phyloP scores from a whole-genome alignment of 2,888 invertebrate species.

The Rotaria magnacalcarata region DNA sequence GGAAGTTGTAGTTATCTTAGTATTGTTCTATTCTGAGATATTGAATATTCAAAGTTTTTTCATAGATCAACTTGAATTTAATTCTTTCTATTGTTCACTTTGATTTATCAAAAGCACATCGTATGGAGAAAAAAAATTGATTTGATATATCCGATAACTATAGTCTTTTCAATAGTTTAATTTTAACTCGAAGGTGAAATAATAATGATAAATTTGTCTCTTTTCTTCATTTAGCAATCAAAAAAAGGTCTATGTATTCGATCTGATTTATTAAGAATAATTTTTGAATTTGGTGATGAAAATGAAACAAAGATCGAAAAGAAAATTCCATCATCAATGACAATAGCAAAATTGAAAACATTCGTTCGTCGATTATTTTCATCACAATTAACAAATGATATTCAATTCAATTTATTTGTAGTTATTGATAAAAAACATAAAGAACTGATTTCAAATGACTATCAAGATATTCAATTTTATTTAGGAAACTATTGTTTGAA shows the following conservation, averaged over 20 bases:
- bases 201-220: too few species aligned
- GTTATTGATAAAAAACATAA: neutral
- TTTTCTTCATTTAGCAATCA: neutral
- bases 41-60: too few species aligned
- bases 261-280: neutral
- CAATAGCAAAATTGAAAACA: conserved; percentile 23
- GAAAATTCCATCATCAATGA: conserved; percentile 7
- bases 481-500: neutral
- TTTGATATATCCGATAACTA: too few species aligned
- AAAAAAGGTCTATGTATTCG: conserved; percentile 4
- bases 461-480: conserved; percentile 1
- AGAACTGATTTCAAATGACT: neutral
- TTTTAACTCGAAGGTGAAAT: too few species aligned
- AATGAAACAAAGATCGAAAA: conserved; percentile 16
- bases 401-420: neutral
- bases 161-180: too few species aligned
- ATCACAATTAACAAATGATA: conserved; percentile 3
- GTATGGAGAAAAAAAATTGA: too few species aligned
- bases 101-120: too few species aligned
- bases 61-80: too few species aligned
- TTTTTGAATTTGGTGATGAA: neutral
- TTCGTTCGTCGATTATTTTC: neutral
- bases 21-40: too few species aligned
- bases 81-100: too few species aligned
- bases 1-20: too few species aligned